These are phyloP conservation scores for Hyles lineata DNA, from an alignment of 2,888 invertebrate genomes.

Conservation along the genomic window DNA sequence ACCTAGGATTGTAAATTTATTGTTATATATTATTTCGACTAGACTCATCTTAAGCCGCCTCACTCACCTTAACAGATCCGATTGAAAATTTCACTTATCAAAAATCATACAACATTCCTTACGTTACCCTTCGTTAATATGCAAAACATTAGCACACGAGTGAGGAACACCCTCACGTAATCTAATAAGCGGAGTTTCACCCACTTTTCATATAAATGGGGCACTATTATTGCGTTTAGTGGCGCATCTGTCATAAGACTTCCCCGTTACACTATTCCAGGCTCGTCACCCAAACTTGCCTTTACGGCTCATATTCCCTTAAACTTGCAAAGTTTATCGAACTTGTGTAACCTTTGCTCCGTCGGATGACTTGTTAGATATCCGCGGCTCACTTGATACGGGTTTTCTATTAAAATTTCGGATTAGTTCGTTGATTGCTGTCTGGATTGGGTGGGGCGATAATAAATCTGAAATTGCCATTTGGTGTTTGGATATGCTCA, in stretches of 20 bases:
- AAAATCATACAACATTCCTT: background rate
- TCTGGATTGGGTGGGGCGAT: background rate
- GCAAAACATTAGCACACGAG: background rate
- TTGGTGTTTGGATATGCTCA: no score
- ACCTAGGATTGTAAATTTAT: no score
- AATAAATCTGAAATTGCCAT: background rate
- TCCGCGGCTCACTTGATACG: conserved; percentile 29
- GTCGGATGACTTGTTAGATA: conserved; percentile 29
- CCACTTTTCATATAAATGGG: conserved; percentile 40
- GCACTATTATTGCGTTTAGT: conserved; percentile 40
- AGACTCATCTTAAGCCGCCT: no score
- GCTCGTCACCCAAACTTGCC: conserved; percentile 36
- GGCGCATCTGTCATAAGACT: conserved; percentile 45
- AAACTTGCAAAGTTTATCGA: conserved; percentile 38
- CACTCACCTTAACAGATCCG: no score
- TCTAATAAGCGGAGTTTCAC: conserved; percentile 42
- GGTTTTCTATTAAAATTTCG: conserved; percentile 34
- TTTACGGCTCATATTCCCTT: conserved; percentile 41
- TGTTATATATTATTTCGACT: no score
- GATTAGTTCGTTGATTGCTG: conserved; percentile 15
- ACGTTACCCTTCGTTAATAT: background rate
- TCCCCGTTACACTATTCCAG: conserved; percentile 36
- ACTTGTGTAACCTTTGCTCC: conserved; percentile 39
- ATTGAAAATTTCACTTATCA: no score
- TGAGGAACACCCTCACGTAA: conserved; percentile 22